Conservation (phyloP, 2,888 invertebrate species). For the Esperia sulphurella region DNA sequence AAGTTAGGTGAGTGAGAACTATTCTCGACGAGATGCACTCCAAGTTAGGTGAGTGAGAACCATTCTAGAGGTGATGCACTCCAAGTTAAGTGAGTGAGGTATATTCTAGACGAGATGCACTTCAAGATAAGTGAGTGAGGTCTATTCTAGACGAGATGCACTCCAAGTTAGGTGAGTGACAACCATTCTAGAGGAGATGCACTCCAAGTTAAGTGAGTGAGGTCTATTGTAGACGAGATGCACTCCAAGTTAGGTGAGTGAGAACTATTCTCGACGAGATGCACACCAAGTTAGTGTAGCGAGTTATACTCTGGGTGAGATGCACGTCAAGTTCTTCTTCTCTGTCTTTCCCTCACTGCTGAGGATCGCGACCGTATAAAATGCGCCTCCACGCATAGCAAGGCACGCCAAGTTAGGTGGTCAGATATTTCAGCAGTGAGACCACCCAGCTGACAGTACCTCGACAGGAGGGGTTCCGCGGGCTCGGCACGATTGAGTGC, state of each 20-base stretch:
- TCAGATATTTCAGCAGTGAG: no score
- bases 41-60: neutral
- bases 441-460: no score
- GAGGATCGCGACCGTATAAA: no score
- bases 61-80: no score
- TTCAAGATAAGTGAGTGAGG: slow-evolving; percentile 84
- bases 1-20: slow-evolving; percentile 81
- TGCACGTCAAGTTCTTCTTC: slow-evolving; percentile 93
- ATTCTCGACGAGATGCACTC: neutral
- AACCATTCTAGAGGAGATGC: slow-evolving; percentile 99
- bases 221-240: no score
- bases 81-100: no score
- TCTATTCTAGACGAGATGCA: neutral
- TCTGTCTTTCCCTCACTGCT: no score
- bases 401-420: no score
- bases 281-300: no score
- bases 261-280: no score
- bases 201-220: slow-evolving; percentile 85
- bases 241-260: neutral
- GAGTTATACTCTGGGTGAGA: no score
- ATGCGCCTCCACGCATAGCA: no score
- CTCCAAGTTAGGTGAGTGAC: neutral
- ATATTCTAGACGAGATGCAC: slow-evolving; percentile 90
- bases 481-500: slow-evolving; percentile 96
- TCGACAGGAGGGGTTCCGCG: slow-evolving; percentile 98